A percentile compares a stretch with the other conserved stretches of the same genome.
Evolutionary conservation across 2,888 invertebrate genomes (phyloP).

Genomic region (Brachypalpus laphriformis): DNA sequence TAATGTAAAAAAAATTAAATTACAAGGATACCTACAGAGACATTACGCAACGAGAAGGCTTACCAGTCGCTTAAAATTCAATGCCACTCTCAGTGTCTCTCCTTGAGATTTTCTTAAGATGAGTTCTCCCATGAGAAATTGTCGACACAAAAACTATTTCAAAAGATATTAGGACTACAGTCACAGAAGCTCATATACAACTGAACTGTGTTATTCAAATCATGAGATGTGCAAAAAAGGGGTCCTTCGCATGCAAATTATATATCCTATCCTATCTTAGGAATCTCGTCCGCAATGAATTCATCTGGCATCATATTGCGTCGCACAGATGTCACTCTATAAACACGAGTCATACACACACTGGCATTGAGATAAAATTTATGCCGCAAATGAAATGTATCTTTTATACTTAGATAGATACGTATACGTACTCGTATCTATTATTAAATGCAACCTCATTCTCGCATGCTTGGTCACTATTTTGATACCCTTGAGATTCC

Average conservation of each 20-base stretch:
- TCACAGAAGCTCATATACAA: background rate
- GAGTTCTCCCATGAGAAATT: conserved; percentile 15
- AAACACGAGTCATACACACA: conserved; percentile 31
- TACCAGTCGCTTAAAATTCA: background rate
- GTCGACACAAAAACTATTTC: conserved; percentile 26
- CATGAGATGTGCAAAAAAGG: conserved; percentile 55
- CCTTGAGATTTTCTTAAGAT: conserved; percentile 29
- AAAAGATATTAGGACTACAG: conserved; percentile 14
- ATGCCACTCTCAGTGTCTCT: background rate
- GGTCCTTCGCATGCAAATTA: conserved; percentile 65
- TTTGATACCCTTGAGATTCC: conserved; percentile 51
- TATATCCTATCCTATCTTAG: conserved; percentile 52
- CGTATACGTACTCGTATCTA: conserved; percentile 9
- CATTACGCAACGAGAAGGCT: background rate
- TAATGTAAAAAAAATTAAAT: background rate
- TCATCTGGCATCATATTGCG: conserved; percentile 65
- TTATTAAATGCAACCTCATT: conserved; percentile 64
- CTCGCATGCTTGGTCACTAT: conserved; percentile 60
- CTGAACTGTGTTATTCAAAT: conserved; percentile 63
- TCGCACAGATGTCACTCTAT: conserved; percentile 61
- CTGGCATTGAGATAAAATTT: conserved; percentile 53
- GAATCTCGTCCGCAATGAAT: conserved; percentile 67
- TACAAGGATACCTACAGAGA: background rate
- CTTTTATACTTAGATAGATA: conserved; percentile 5
- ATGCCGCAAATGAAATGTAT: conserved; percentile 67